Percentiles rank a stretch among this genome's conserved stretches.
These are phyloP conservation scores for Holacanthella duospinosa DNA, from an alignment of 2,888 invertebrate species.

Conservation along the genomic window DNA sequence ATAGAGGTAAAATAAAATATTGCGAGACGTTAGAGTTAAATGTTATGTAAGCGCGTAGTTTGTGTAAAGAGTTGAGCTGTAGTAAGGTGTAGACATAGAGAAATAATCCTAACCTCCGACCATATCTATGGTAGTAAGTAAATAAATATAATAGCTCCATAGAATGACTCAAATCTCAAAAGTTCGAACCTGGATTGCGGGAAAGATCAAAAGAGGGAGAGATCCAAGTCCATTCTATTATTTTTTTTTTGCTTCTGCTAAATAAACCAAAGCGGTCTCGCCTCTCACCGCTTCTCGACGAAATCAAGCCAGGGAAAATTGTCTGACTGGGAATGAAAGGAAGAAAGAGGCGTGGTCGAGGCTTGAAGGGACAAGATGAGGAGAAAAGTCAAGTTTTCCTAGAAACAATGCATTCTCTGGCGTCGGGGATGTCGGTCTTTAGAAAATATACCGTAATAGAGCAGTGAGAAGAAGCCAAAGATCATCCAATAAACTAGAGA, in stretches of 20 bases:
- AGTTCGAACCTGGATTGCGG: conserved; percentile 7
- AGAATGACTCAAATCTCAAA: background rate
- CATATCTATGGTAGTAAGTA: background rate
- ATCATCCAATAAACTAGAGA: too few species aligned
- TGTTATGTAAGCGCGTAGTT: background rate
- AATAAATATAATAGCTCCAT: background rate
- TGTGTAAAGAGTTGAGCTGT: background rate
- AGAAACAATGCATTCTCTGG: conserved; percentile 32
- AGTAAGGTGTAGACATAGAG: too few species aligned
- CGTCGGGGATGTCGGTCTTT: conserved; percentile 15
- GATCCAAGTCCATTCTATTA: background rate
- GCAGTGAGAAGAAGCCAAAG: too few species aligned
- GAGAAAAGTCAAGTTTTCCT: conserved; percentile 36
- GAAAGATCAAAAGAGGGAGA: conserved; percentile 10
- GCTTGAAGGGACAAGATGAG: conserved; percentile 33
- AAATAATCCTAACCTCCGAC: too few species aligned
- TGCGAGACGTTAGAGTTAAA: too few species aligned
- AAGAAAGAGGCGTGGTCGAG: conserved; percentile 34
- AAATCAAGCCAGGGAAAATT: conserved; percentile 25
- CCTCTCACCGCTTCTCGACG: background rate
- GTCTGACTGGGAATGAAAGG: conserved; percentile 35
- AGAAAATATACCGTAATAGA: background rate
- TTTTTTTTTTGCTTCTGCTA: background rate
- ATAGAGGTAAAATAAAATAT: too few species aligned
- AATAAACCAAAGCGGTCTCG: background rate